Evolutionary conservation across 2,888 invertebrate species (phyloP).

Genomic region (Amblyjoppa proteus): DNA sequence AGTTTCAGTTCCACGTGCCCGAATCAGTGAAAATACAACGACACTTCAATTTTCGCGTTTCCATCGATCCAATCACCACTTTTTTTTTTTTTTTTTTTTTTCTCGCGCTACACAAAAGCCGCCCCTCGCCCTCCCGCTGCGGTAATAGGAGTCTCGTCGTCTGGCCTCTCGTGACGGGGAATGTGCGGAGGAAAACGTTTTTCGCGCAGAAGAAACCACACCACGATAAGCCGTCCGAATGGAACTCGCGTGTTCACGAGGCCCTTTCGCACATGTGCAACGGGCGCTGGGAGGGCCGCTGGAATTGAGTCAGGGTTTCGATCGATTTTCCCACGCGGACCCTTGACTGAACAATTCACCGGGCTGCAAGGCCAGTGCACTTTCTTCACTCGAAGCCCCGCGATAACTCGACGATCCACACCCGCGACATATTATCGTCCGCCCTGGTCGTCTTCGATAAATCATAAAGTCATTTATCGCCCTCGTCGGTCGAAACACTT

Average conservation of each 20-base stretch:
- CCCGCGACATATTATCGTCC: neutral
- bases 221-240: slow-evolving; percentile 9
- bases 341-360: slow-evolving; percentile 64
- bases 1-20: too few relatives aligned
- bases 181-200: slow-evolving; percentile 28
- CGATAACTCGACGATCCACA: neutral
- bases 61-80: slow-evolving; percentile 67
- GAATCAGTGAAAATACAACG: neutral
- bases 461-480: slow-evolving; percentile 1
- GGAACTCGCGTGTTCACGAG: slow-evolving; percentile 25
- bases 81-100: slow-evolving; percentile 15
- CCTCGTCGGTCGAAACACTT: neutral
- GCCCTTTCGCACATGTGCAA: neutral
- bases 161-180: slow-evolving; percentile 6
- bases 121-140: neutral
- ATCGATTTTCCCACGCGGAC: slow-evolving; percentile 54
- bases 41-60: slow-evolving; percentile 52
- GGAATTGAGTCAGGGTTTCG: slow-evolving; percentile 63
- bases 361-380: slow-evolving; percentile 63
- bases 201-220: neutral
- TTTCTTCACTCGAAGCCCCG: slow-evolving; percentile 5
- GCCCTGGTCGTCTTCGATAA: neutral
- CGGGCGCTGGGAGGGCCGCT: neutral
- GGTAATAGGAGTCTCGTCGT: neutral
- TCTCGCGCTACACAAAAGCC: neutral